A percentile compares a stretch with the other conserved stretches of the same genome.
Conservation (phyloP, 2,797 vertebrate species). For the Pangasius krempfi region DNA sequence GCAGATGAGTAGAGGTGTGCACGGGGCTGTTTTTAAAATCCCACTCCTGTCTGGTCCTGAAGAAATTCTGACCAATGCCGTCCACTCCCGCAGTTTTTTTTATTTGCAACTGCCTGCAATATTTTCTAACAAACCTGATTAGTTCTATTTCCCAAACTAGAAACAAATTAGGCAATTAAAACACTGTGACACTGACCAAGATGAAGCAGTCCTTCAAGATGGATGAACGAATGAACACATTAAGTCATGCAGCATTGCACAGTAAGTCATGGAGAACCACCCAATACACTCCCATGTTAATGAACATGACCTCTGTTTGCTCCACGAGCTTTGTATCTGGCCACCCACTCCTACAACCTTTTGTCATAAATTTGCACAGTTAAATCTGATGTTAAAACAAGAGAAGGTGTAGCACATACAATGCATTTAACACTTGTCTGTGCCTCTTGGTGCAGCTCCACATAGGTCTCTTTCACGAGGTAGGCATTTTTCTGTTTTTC, state of each 20-base stretch:
- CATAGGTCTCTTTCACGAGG: not conserved
- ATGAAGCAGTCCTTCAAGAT: not conserved
- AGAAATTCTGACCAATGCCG: not conserved
- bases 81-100: not conserved
- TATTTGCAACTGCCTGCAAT: not conserved
- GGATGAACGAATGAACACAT: not conserved
- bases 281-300: not conserved
- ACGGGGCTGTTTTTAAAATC: not conserved
- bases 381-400: not conserved
- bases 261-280: not conserved
- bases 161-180: not conserved
- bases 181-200: not conserved
- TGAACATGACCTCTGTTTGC: not conserved
- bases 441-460: not conserved
- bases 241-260: not conserved
- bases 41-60: not conserved
- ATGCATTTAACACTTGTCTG: not conserved
- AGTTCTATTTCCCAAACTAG: not conserved
- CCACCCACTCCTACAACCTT: too few species aligned
- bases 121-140: not conserved
- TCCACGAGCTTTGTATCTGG: too few species aligned
- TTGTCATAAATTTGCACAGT: not conserved
- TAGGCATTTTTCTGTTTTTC: not conserved
- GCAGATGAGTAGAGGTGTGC: not conserved
- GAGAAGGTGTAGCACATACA: not conserved